phyloP scores from a whole-genome alignment of 2,113 vertebrate genomes.

The Caranx ignobilis region DNA sequence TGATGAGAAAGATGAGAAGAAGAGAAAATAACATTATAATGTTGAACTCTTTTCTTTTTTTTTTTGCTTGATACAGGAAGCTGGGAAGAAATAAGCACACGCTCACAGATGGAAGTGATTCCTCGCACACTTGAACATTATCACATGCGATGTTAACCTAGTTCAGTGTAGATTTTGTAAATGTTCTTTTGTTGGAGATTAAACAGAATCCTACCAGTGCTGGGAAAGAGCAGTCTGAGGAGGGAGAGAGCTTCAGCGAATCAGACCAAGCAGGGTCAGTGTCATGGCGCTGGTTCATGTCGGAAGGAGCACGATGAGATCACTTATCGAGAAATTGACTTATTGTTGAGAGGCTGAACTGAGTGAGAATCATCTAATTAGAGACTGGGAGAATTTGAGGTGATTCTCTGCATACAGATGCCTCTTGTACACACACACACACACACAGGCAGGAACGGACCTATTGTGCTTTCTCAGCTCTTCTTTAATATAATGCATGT shows the following conservation, averaged over 20 bases:
- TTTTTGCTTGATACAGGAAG: not conserved
- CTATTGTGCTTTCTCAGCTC: slow-evolving; percentile 24
- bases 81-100: not conserved
- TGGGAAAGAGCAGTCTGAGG: slow-evolving; percentile 31
- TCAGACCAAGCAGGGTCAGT: slow-evolving; percentile 1
- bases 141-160: slow-evolving; percentile 20
- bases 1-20: not conserved
- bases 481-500: slow-evolving; percentile 19
- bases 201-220: slow-evolving; percentile 1
- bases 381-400: not conserved
- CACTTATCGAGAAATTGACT: slow-evolving; percentile 39
- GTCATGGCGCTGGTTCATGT: not conserved
- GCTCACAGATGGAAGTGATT: slow-evolving; percentile 21
- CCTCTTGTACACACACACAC: not conserved
- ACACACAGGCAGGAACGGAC: not conserved
- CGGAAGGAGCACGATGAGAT: not conserved
- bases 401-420: not conserved
- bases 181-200: slow-evolving; percentile 35
- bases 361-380: slow-evolving; percentile 15
- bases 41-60: not conserved
- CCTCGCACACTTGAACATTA: not conserved
- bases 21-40: not conserved
- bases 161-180: slow-evolving; percentile 15
- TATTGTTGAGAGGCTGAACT: slow-evolving; percentile 10
- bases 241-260: slow-evolving; percentile 11